Base-by-base conservation (phyloP, 2,113 vertebrate species). In the Loxodonta africana region DNA sequence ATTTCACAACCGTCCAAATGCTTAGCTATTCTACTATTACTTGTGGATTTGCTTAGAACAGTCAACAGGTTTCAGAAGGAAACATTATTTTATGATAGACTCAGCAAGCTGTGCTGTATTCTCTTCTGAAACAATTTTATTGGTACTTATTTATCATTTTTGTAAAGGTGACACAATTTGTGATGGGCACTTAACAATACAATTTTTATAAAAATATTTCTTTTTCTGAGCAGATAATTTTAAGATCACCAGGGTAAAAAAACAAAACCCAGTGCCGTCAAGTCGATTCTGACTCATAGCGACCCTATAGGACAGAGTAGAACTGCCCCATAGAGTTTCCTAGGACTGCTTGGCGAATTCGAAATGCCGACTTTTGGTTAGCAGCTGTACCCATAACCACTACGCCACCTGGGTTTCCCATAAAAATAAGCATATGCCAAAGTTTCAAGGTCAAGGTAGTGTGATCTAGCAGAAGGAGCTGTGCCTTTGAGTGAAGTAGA, bases 81-180 rank as follows among this genome's bases (percentile, higher is more conserved):
- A 95, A 95, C 41, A 77, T 83, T 95, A 77, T 83, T 95, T 86
- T 83, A 83, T 74, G 28, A 65, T 93, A 84, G 37, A 65, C 11
- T 90, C 25, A 33, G 25, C 25, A 65, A 90, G 74, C 41, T 81
- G 73, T 74, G 30, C 28, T 90, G 6, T 69, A 65, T 88, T 69
- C 12, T 73, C 63, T 90, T 48, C 57, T 71, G 17, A 85, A 95
- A 65, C 37, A 3, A 63, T 93, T 90, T 85, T 21, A 63, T 86
- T 96, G 25, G 0, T 26, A 63, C 41, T 94, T 87, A 76, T 60
- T 83, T 53, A n/a, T 82, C 21, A 83, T 81, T 81, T 93, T 91
- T 80, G 11, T 30, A 63, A 78, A 88, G n/a, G 11, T 93, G 37
- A 60, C 46, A 89, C 26, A 83, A 82, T 87, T 93, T 93, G 7